Evolutionary conservation across 2,113 vertebrate genomes (phyloP).

Genomic region (Dicaeum eximium): DNA sequence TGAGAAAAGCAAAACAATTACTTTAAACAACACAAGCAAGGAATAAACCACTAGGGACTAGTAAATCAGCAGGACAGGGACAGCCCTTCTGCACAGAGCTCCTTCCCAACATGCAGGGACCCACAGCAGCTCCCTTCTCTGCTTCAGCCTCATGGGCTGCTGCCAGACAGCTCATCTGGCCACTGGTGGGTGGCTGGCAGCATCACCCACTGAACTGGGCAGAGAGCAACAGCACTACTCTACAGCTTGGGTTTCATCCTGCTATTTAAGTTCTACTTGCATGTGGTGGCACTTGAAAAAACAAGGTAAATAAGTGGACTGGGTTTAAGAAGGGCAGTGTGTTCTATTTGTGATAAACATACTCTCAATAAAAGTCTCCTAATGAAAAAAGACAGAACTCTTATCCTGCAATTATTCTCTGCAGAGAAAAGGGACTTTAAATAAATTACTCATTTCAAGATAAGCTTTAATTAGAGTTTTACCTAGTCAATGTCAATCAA

Average conservation of each 20-base stretch:
- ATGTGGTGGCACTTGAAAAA: neutral
- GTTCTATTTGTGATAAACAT: neutral
- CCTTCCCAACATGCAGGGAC: neutral
- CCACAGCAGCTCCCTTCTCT: neutral
- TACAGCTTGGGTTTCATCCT: accelerated
- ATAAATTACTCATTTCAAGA: neutral
- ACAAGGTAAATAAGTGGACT: neutral
- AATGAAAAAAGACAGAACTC: neutral
- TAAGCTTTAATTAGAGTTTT: neutral
- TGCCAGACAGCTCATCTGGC: neutral
- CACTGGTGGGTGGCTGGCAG: neutral
- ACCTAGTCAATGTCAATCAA: neutral
- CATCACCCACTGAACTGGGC: neutral
- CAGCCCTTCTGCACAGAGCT: neutral
- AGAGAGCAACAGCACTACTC: neutral
- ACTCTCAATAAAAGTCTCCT: neutral
- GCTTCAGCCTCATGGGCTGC: neutral
- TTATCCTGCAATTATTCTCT: neutral
- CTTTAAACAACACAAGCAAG: neutral
- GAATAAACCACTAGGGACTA: neutral
- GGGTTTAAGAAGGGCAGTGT: neutral
- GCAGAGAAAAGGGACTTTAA: neutral
- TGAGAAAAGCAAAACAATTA: neutral
- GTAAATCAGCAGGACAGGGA: neutral
- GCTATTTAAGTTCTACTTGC: neutral